These are phyloP conservation scores for Enteromius viviparus DNA, from an alignment of 2,797 vertebrate species.

Conservation along the genomic window DNA sequence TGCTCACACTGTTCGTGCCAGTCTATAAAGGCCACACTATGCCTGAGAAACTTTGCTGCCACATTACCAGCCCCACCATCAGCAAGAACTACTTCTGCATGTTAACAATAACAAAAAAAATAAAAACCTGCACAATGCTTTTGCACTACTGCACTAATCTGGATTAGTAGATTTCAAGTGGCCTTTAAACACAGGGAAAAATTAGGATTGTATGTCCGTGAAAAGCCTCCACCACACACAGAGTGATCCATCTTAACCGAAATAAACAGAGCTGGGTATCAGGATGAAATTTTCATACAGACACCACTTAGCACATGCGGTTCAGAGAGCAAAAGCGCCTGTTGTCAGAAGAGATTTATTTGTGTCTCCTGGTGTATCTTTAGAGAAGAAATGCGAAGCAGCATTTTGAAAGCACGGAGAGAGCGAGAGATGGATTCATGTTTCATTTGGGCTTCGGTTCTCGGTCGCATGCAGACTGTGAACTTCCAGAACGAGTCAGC, in stretches of 20 bases:
- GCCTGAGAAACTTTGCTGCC: conserved; percentile 59
- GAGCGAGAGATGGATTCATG: conserved; percentile 61
- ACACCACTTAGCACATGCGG: conserved; percentile 46
- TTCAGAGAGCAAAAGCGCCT: conserved; percentile 41
- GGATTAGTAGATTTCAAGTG: conserved; percentile 15
- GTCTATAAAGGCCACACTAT: conserved; percentile 73
- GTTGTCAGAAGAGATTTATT: conserved; percentile 63
- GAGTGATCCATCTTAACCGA: conserved; percentile 32
- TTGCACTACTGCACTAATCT: conserved; percentile 14
- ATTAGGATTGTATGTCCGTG: not conserved
- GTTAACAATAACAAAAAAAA: conserved; percentile 45
- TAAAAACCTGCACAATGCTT: not conserved
- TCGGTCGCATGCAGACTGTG: conserved; percentile 74
- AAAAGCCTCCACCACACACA: not conserved
- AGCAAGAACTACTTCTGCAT: conserved; percentile 56
- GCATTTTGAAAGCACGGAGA: conserved; percentile 66
- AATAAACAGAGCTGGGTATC: conserved; percentile 47
- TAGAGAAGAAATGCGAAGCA: conserved; percentile 65
- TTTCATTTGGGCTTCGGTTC: conserved; percentile 77
- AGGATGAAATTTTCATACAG: conserved; percentile 62
- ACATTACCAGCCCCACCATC: conserved; percentile 37
- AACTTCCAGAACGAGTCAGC: conserved; percentile 74
- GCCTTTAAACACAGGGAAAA: conserved; percentile 6
- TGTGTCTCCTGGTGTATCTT: conserved; percentile 60
- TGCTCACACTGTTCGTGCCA: conserved; percentile 47